phyloP scores from a whole-genome alignment of 2,113 vertebrate genomes.

The Colinus virginianus region DNA sequence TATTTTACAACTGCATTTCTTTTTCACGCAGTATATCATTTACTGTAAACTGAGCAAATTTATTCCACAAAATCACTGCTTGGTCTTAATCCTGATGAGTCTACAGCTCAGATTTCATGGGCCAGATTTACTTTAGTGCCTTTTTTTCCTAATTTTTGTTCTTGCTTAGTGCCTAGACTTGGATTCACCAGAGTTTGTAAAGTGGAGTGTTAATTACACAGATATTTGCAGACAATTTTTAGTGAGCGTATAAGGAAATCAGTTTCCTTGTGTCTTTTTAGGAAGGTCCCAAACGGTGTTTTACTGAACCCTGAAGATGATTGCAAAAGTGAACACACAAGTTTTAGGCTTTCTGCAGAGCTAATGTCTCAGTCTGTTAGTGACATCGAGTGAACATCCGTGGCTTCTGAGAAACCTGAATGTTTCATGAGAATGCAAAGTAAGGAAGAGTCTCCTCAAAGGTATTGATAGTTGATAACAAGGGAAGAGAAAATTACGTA shows the following conservation, averaged over 20 bases:
- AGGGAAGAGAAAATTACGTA: background rate
- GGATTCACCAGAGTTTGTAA: background rate
- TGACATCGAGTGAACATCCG: background rate
- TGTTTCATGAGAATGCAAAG: background rate
- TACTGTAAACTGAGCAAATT: background rate
- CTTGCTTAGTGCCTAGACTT: background rate
- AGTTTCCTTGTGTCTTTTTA: background rate
- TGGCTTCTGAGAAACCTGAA: background rate
- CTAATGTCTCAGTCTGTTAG: background rate
- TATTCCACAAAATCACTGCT: background rate
- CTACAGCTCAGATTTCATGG: background rate
- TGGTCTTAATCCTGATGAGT: background rate
- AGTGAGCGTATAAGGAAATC: background rate
- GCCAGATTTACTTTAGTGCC: background rate
- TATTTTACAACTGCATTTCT: background rate
- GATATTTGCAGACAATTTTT: background rate
- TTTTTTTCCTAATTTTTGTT: background rate
- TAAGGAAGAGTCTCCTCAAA: background rate
- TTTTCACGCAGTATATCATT: background rate
- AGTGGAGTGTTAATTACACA: background rate
- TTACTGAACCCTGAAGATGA: background rate
- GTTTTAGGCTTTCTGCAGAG: background rate
- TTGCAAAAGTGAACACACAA: accelerated
- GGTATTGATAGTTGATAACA: background rate
- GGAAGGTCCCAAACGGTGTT: background rate